Conservation (phyloP, 2,113 vertebrate species). For the Psittacula cyanocephala region DNA sequence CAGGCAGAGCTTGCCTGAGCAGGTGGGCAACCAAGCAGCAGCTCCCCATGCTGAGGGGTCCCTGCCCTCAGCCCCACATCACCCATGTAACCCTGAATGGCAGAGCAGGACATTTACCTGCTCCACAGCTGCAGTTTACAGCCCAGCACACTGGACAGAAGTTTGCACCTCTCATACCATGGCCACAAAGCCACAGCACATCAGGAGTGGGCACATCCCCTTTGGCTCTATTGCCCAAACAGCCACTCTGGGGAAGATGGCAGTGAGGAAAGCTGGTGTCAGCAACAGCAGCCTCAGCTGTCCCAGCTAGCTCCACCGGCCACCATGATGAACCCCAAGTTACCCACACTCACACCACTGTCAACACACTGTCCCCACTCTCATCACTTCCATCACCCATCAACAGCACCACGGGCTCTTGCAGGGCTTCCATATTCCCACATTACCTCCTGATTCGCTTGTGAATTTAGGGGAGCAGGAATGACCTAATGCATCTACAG, state of each 20-base stretch:
- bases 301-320: not conserved
- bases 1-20: not conserved
- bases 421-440: rapidly evolving
- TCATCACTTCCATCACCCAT: rapidly evolving
- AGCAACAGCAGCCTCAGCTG: rapidly evolving
- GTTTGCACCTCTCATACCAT: not conserved
- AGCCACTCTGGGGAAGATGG: not conserved
- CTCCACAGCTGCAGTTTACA: not conserved
- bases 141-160: not conserved
- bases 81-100: rapidly evolving
- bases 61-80: rapidly evolving
- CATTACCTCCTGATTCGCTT: not conserved
- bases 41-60: rapidly evolving
- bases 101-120: not conserved
- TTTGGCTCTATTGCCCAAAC: not conserved
- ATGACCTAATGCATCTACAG: not conserved
- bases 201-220: not conserved
- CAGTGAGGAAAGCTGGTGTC: not conserved
- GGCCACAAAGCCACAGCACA: rapidly evolving
- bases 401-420: rapidly evolving
- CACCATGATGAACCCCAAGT: rapidly evolving
- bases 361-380: rapidly evolving
- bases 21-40: rapidly evolving
- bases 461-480: not conserved
- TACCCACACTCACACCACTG: rapidly evolving